phyloP scores from a whole-genome alignment of 1,140 invertebrate species.

The Sitophilus oryzae region DNA sequence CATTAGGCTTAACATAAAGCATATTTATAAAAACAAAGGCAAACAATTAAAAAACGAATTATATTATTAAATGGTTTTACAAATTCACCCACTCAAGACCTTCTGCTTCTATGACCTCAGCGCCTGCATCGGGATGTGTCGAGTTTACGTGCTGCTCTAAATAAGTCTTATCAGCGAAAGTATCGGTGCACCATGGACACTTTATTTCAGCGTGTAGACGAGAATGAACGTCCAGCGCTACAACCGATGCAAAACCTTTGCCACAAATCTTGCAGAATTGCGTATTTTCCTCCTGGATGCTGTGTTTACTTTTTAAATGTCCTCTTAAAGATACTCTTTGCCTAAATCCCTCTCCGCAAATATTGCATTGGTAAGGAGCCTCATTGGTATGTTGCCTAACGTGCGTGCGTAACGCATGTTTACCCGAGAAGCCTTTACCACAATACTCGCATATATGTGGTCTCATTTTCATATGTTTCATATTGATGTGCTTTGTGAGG shows the following conservation, averaged over 20 bases:
- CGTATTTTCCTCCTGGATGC: conserved; percentile 27
- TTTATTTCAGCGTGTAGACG: conserved; percentile 20
- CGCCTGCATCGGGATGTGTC: conserved; percentile 2
- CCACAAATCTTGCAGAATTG: conserved; percentile 29
- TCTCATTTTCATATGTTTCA: conserved; percentile 32
- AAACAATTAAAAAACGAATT: no score
- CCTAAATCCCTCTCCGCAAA: conserved; percentile 32
- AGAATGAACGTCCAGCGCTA: conserved; percentile 19
- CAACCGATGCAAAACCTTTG: conserved; percentile 25
- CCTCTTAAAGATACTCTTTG: conserved; percentile 30
- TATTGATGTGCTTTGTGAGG: conserved; percentile 32
- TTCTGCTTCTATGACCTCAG: neutral
- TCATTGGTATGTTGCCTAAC: conserved; percentile 33
- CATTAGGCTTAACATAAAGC: no score
- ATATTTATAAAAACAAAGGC: no score
- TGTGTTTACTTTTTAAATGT: conserved; percentile 32
- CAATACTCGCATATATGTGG: conserved; percentile 34
- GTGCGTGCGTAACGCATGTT: conserved; percentile 29
- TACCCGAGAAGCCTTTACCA: conserved; percentile 30
- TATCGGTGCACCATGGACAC: conserved; percentile 23
- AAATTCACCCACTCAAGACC: conserved; percentile 11
- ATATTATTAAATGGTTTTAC: neutral
- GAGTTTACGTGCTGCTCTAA: conserved; percentile 17
- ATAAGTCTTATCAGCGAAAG: conserved; percentile 21
- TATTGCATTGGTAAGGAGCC: conserved; percentile 30